Percentiles rank a stretch among this genome's conserved stretches.
phyloP scores from a whole-genome alignment of 1,140 invertebrate species.

The Ptiloglossa arizonensis region DNA sequence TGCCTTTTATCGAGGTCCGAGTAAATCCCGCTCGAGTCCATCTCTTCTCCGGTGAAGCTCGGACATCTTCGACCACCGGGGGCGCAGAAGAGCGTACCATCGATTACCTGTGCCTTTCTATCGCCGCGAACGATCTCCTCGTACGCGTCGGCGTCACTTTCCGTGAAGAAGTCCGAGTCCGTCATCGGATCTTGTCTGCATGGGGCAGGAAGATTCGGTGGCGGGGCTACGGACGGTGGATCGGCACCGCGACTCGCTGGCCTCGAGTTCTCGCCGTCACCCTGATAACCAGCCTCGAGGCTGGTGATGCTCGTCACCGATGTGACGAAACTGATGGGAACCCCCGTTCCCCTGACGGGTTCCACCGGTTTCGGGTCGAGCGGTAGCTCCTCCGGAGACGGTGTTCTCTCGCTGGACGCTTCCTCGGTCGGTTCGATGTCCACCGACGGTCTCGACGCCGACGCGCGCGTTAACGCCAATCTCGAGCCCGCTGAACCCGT shows the following conservation, averaged over 20 bases:
- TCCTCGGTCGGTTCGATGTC: conserved; percentile 74
- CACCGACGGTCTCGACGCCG: conserved; percentile 64
- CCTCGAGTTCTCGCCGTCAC: conserved; percentile 91
- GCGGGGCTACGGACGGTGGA: conserved; percentile 83
- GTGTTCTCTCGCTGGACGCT: conserved; percentile 86
- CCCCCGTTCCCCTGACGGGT: conserved; percentile 41
- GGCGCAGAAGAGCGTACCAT: conserved; percentile 90
- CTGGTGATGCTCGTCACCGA: conserved; percentile 93
- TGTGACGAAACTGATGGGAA: conserved; percentile 88
- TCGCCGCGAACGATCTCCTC: conserved; percentile 89
- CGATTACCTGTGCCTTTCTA: conserved; percentile 86
- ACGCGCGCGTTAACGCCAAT: conserved; percentile 63
- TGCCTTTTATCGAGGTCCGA: conserved; percentile 89
- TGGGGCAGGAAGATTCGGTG: conserved; percentile 74
- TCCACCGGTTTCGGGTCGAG: conserved; percentile 84
- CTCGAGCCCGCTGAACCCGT: conserved; percentile 66
- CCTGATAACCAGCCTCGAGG: conserved; percentile 92
- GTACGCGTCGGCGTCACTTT: conserved; percentile 91
- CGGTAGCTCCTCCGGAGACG: conserved; percentile 91
- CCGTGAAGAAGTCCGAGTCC: conserved; percentile 94
- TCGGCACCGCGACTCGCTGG: conserved; percentile 89
- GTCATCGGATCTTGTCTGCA: conserved; percentile 90
- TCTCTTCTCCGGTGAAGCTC: conserved; percentile 84
- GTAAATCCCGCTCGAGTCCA: conserved; percentile 93
- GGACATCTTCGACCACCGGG: conserved; percentile 78